Evolutionary conservation across 2,113 vertebrate species (phyloP), one percentile per base, ranked within the genome.

Genomic region (Oostethus manadensis): DNA sequence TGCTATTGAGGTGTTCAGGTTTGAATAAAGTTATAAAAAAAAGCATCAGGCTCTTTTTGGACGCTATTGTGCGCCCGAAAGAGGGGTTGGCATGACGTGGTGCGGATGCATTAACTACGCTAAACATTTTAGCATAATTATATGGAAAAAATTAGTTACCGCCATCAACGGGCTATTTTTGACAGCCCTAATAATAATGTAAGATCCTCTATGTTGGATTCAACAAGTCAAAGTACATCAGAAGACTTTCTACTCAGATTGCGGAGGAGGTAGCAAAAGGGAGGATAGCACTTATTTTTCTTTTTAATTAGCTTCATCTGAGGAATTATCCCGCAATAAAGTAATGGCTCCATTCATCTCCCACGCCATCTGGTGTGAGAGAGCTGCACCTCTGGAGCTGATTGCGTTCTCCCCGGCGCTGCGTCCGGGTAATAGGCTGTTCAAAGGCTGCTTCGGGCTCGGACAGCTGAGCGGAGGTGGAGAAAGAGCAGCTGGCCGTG

Each of bases 331-430:
- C 79, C 67, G 76, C 83, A 74, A 81, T 89, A 88, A 88, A 86
- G 88, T 88, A 90, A 90, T 88, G 80, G 86, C 78, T 76, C 75
- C 82, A 90, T 91, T 89, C 84, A 89, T 91, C 87, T 91, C 86
- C 84, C 82, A 68, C 78, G 83, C 87, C 90, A 91, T 89, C 89
- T 91, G 90, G 80, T 78, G 66, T 64, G 76, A 82, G 80, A 78
- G 79, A 58, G 70, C 69, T 71, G 68, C 74, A 85, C 82, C 82
- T 86, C 83, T 87, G 87, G 88, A 83, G 83, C 78, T 87, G 86
- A 88, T 88, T 84, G 81, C 87, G 80, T 86, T 89, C 80, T 10
- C 86, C 86, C 83, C 54, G 82, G 80, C 84, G 84, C 75, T 77
- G 82, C 87, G 88, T 86, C 53, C 78, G 79, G 82, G 78, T 89